Evolutionary conservation across 92 coral and sea anemone species (phyloP), one percentile per base, ranked within the genome.

Genomic region (Pocillopora grandis): DNA sequence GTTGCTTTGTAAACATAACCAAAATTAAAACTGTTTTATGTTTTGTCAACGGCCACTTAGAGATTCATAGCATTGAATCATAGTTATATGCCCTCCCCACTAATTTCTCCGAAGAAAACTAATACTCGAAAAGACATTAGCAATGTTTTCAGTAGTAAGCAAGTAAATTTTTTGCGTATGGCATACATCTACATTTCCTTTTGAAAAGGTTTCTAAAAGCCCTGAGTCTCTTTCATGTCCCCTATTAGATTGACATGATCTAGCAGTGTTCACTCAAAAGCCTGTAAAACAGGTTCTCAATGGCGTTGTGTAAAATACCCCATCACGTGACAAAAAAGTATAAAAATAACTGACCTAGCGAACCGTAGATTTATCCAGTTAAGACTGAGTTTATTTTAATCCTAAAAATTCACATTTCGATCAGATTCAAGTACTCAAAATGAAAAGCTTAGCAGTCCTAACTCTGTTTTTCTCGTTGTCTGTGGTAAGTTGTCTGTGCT

Each of bases 401-500:
- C 52, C 52, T 42, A 3, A 42, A 42, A 7, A 3, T 42, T 42
- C 52, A 1, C 52, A 42, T 42, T 42, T 42, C 52, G 52, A 42
- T 42, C 8, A 42, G 52, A 42, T 42, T 18, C 58, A 72, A 16
- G 60, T 1, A 17, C 19, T 13, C 19, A 31, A 48, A 48, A 73
- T 73, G 77, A 73, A 73, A 59, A 19, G 19, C 36, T 8, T 52
- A 2, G 31, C 23, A 14, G 33, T 52, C 33, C 9, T 73, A 18
- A 19, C 27, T 17, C 9, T 52, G 27, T 73, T 23, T 23, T 73
- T 73, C 52, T 48, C 77, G 31, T 13, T 73, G 77, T 19, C 33
- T 73, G n/a, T 73, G 77, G 77, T 73, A 73, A 73, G 77, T 21
- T 33, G 52, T 42, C 31, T 27, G 31, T 27, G 31, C 31, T 27